Percentiles rank a stretch among this genome's conserved stretches.
Evolutionary conservation across 2,797 vertebrate species (phyloP).

Genomic region (Spizella passerina): DNA sequence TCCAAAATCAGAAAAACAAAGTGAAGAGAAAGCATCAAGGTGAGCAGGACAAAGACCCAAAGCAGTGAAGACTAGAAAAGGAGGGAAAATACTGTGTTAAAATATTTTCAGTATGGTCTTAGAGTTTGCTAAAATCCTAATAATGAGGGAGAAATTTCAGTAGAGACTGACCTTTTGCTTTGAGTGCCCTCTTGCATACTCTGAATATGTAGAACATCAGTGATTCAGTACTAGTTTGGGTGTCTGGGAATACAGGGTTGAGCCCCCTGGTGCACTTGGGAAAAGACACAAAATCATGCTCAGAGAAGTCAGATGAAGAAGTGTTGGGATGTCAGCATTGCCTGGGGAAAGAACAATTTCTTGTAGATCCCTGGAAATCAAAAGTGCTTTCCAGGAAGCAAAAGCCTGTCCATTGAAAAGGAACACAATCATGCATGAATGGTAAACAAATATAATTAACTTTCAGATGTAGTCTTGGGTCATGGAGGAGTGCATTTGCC

Average conservation of each 20-base stretch:
- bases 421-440: constrained; percentile 1
- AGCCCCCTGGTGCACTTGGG: neutral
- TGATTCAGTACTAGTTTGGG: neutral
- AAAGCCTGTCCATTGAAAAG: neutral
- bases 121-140: neutral
- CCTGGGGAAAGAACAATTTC: neutral
- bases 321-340: neutral
- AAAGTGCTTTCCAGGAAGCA: constrained; percentile 31
- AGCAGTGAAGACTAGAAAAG: neutral
- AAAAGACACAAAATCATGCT: neutral
- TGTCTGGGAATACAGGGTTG: neutral
- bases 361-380: neutral
- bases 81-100: neutral
- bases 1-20: neutral
- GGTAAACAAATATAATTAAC: constrained; percentile 57
- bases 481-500: neutral
- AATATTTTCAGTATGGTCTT: neutral
- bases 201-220: neutral
- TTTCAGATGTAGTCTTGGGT: constrained; percentile 60
- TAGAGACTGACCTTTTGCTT: neutral
- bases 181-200: neutral
- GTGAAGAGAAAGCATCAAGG: neutral
- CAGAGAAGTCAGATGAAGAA: neutral
- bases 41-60: neutral
- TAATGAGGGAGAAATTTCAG: neutral